A percentile compares a stretch with the other conserved stretches of the same genome.
These are phyloP conservation scores for Nesidiocoris tenuis DNA, from an alignment of 2,888 invertebrate species.

Conservation along the genomic window DNA sequence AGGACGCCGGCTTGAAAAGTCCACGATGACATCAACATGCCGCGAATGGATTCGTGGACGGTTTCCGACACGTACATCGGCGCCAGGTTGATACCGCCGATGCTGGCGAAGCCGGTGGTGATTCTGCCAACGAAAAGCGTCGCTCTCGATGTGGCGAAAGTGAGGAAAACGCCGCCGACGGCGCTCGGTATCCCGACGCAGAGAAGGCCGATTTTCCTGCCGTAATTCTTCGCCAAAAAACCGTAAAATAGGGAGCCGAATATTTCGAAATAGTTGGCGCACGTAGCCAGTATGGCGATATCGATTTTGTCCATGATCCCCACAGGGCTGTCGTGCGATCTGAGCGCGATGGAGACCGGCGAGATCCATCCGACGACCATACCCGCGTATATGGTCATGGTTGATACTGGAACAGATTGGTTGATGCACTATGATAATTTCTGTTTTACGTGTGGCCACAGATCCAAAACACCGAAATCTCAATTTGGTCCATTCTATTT, in stretches of 20 bases:
- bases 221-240: background rate
- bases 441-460: no score
- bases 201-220: background rate
- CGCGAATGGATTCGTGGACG: constrained; percentile 21
- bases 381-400: background rate
- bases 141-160: constrained; percentile 1
- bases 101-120: background rate
- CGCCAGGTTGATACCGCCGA: constrained; percentile 5
- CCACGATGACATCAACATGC: constrained; percentile 11
- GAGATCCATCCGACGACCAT: background rate
- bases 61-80: constrained; percentile 27
- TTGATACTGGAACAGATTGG: background rate
- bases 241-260: background rate
- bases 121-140: constrained; percentile 7
- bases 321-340: background rate
- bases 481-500: no score
- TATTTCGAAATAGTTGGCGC: background rate
- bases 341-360: background rate
- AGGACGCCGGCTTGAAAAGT: constrained; percentile 12
- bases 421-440: no score
- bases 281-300: background rate
- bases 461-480: no score
- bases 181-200: background rate
- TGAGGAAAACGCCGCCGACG: background rate
- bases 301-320: background rate